Evolutionary conservation across 2,888 invertebrate genomes (phyloP), one percentile per base, ranked within the genome.

Genomic region (Pandemis cinnamomeana): DNA sequence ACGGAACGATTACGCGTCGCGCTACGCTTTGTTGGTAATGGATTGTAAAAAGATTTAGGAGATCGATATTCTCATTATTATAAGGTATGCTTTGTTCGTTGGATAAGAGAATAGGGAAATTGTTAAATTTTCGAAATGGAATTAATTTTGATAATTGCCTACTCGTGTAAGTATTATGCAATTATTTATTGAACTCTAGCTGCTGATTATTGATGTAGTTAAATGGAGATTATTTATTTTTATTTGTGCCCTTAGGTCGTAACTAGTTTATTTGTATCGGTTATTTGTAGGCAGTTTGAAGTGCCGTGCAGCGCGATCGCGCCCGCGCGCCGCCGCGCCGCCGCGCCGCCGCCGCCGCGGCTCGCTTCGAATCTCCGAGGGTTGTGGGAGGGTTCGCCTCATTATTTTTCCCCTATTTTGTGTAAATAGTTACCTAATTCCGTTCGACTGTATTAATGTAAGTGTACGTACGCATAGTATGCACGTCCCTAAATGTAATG

Each of bases 401-500:
- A 92, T 93, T 94, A 93, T 94, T 93, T 93, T 93, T 88, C 91
- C 93, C 93, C 91, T 91, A 89, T 93, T 74, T 91, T 90, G 90
- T 94, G 94, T 94, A 93, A 93, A 94, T 94, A 94, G 93, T 94
- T 93, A 91, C 90, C 89, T 90, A 91, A 91, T 93, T 93, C 89
- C 81, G 84, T 90, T 91, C 82, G 81, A 89, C 86, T 89, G 85
- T 91, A 89, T 86, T 85, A 90, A 89, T 87, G 87, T 87, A 81
- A 84, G 79, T 91, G 90, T 89, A 90, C 89, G 89, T 92, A 92
- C 87, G 89, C 91, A 92, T 92, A 90, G 90, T 88, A 92, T 91
- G 92, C 93, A 93, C 93, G 93, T 94, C 94, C 93, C 89, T 91
- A 87, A 89, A 86, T 80, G 82, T 92, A 92, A 91, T 86, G 85